phyloP scores from a whole-genome alignment of 2,797 vertebrate genomes.

The Pantherophis vulpinus region DNA sequence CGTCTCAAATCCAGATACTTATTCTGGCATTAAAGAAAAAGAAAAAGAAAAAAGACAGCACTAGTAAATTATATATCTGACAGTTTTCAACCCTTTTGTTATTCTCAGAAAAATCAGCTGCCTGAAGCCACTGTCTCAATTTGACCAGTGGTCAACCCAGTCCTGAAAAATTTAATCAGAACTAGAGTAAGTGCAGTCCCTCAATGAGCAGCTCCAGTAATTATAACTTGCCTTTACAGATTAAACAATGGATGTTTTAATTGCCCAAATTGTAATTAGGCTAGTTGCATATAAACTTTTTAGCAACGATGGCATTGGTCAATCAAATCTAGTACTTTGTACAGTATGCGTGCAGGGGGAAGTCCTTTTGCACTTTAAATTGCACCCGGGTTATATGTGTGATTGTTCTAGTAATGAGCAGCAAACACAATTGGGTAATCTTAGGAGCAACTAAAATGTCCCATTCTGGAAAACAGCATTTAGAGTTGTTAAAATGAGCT shows the following conservation, averaged over 20 bases:
- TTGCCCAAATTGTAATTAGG: constrained; percentile 14
- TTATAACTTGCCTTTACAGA: constrained; percentile 12
- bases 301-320: neutral
- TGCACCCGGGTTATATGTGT: neutral
- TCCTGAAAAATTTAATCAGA: neutral
- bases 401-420: neutral
- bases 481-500: neutral
- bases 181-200: neutral
- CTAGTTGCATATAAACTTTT: constrained; percentile 18
- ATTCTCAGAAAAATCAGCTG: neutral
- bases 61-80: neutral
- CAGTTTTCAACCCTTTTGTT: neutral
- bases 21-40: neutral
- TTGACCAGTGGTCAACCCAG: neutral
- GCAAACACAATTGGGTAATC: neutral
- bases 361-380: constrained; percentile 1
- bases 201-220: constrained; percentile 4
- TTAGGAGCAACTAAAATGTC: constrained; percentile 3
- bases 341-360: neutral
- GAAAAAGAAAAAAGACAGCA: neutral
- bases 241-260: constrained; percentile 14
- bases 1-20: neutral
- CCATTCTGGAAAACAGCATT: neutral
- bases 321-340: neutral
- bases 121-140: neutral